Base-by-base conservation (phyloP, 2,888 invertebrate genomes). In the Eupithecia subumbrata region DNA sequence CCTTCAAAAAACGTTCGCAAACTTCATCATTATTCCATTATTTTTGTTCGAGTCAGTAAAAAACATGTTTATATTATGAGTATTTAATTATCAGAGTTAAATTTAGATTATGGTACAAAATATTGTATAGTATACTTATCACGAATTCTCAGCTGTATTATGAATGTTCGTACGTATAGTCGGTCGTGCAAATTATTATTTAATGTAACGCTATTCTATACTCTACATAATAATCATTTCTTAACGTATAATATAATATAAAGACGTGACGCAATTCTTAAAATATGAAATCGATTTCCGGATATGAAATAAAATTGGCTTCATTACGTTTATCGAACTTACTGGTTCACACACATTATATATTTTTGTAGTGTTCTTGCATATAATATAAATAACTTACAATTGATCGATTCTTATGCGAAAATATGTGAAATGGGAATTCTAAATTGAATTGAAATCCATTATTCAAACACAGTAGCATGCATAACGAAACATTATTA, bases 91-190 rank as follows among this genome's bases (percentile, higher is more conserved):
- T 79, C 81, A 81, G 80, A 82, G 81, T 80, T 84, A 82, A 82
- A 82, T 84, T 78, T 68, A 82, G 83, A 12, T 77, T 69, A 43
- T 78, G 82, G 86, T 87, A 81, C 85, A 83, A 85, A 88, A 87
- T 84, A 84, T 83, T 82, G 82, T 30, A 30, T 30, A 3, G 82
- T 83, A 85, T 80, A 77, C 14, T 78, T 84, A 82, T 81, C 75
- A 82, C 75, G 75, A 71, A 79, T 83, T 22, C 43, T 34, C 43
- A 37, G 45, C 82, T 71, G 7, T 82, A 82, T 25, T 83, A 84
- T 83, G 81, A 81, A 74, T 80, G 76, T 64, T 80, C 18, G 52
- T 43, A 12, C 30, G 40, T 40, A 11, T 40, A 16, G 45, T 69
- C 76, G 74, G 45, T 69, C 76, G 74, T 78, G 70, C 56, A 14